A percentile compares a stretch with the other conserved stretches of the same genome.
Conservation (phyloP, 2,797 vertebrate species). For the Ceryle rudis region DNA sequence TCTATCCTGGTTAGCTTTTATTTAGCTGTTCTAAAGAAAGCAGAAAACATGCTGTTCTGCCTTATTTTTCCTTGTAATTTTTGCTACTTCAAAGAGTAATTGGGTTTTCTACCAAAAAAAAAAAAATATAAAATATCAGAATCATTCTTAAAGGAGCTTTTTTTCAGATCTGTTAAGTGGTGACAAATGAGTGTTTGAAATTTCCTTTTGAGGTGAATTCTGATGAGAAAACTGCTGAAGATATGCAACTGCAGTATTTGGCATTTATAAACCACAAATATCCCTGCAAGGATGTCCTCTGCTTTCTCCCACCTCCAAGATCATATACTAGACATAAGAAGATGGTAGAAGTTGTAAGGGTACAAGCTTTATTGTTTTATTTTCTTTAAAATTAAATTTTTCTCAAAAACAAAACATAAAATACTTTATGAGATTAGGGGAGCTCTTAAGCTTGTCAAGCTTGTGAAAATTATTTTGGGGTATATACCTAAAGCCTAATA, state of each 20-base stretch:
- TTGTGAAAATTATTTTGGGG: neutral
- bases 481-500: neutral
- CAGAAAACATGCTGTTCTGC: neutral
- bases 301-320: neutral
- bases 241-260: neutral
- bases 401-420: neutral
- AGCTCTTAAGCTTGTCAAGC: neutral
- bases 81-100: neutral
- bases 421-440: neutral
- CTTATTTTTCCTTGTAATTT: neutral
- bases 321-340: neutral
- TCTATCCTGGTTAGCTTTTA: neutral
- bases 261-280: neutral
- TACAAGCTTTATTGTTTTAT: neutral
- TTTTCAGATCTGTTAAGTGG: neutral
- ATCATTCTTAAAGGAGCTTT: neutral
- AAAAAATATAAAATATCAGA: neutral
- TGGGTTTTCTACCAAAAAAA: neutral
- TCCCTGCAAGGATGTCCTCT: neutral
- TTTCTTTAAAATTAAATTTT: neutral
- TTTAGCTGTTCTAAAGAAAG: neutral
- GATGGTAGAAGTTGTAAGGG: neutral
- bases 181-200: conserved; percentile 4
- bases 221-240: neutral
- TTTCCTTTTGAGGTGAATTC: neutral